Base-by-base conservation (phyloP, 2,113 vertebrate species). In the Xiphophorus hellerii region DNA sequence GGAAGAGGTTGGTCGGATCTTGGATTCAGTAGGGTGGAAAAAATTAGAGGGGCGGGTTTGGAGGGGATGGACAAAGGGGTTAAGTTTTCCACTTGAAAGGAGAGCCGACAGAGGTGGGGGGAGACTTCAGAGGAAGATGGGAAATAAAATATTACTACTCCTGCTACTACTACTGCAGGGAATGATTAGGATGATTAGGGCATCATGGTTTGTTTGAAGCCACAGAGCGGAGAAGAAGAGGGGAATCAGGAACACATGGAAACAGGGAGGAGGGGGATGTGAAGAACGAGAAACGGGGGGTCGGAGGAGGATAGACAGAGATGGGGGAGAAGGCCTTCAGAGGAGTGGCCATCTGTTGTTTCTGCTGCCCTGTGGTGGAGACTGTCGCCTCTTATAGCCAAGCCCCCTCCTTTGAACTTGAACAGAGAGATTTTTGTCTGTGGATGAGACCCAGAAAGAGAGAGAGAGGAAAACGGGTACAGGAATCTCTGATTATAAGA, bases 321-420 rank as follows among this genome's bases (percentile, higher is more conserved):
- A 63, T 87, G 88, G 89, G 90, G 86, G 87, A 79, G 86, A 87
- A 78, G 81, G 80, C 78, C 76, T 74, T 79, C 77, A 80, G 89
- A 84, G 81, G 89, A 89, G 87, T 88, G 86, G 79, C 89, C 90
- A 93, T 92, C 90, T 92, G 92, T 93, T 90, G 81, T 90, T 88
- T 77, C 88, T 83, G 83, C 89, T 75, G 82, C 88, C 85, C 89
- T 81, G 84, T 25, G 81, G 89, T 84, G 88, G 74, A 87, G 89
- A 71, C 79, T 78, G 73, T 39, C 29, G 33, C 80, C 78, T 85
- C 81, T 69, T 22, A 15, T 65, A 70, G 82, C 76, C 74, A 62
- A 66, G 71, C 85, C 75, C 75, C 78, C 68, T 73, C 81, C 80
- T 88, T 87, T 90, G 91, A 90, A 91, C 90, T 91, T 88, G 82